These are phyloP conservation scores for Athalia rosae DNA, from an alignment of 2,888 invertebrate genomes.

Conservation along the genomic window DNA sequence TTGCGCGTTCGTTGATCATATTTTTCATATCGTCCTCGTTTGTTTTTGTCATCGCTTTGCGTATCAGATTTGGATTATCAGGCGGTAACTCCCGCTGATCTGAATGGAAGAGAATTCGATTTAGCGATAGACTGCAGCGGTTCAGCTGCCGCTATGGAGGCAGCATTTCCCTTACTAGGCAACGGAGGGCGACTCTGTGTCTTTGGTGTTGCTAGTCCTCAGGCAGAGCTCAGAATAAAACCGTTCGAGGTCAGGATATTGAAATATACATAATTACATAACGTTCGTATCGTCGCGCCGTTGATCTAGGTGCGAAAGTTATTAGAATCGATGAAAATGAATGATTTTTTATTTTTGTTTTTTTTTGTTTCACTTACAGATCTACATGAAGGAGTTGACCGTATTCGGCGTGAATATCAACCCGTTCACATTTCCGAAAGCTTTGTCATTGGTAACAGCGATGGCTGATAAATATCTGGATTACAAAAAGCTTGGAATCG, in stretches of 20 bases:
- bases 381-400: slow-evolving; percentile 80
- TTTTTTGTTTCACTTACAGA: slow-evolving; percentile 74
- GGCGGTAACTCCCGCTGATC: slow-evolving; percentile 76
- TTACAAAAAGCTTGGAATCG: slow-evolving; percentile 78
- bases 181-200: slow-evolving; percentile 81
- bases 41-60: background rate
- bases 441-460: slow-evolving; percentile 78
- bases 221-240: slow-evolving; percentile 72
- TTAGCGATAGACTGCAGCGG: slow-evolving; percentile 85
- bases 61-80: slow-evolving; percentile 78
- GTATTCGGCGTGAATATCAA: slow-evolving; percentile 82
- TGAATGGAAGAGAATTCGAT: slow-evolving; percentile 77
- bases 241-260: slow-evolving; percentile 62
- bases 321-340: background rate
- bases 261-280: background rate
- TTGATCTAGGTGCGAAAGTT: background rate
- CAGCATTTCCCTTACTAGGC: slow-evolving; percentile 76
- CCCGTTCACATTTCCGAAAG: slow-evolving; percentile 81
- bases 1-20: background rate
- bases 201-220: slow-evolving; percentile 81
- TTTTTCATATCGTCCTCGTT: background rate
- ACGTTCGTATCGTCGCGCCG: background rate
- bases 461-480: slow-evolving; percentile 80
- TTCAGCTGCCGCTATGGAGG: slow-evolving; percentile 81
- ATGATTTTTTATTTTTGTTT: background rate